Percentiles rank a stretch among this genome's conserved stretches.
These are phyloP conservation scores for Pseudolycoriella hygida DNA, from an alignment of 2,888 invertebrate genomes.

Conservation along the genomic window DNA sequence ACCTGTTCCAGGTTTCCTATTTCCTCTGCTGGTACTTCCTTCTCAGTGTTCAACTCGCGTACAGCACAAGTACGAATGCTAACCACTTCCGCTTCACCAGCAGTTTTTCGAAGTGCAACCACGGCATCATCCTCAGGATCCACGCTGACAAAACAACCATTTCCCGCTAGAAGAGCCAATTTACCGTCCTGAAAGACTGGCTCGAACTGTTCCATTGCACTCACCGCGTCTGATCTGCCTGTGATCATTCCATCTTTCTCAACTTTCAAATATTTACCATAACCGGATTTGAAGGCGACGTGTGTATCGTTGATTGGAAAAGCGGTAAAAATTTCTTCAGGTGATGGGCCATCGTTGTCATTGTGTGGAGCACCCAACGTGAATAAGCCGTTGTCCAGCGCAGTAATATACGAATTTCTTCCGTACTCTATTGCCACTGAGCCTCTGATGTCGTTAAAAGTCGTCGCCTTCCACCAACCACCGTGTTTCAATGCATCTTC, in stretches of 20 bases:
- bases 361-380: slow-evolving; percentile 74
- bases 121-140: slow-evolving; percentile 69
- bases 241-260: slow-evolving; percentile 70
- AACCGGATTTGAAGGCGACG: slow-evolving; percentile 92
- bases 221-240: slow-evolving; percentile 89
- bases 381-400: slow-evolving; percentile 88
- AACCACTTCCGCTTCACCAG: slow-evolving; percentile 56
- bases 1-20: slow-evolving; percentile 70
- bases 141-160: slow-evolving; percentile 74
- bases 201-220: slow-evolving; percentile 91
- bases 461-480: slow-evolving; percentile 70
- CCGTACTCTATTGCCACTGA: slow-evolving; percentile 81
- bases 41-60: slow-evolving; percentile 28
- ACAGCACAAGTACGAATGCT: slow-evolving; percentile 49
- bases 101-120: slow-evolving; percentile 53
- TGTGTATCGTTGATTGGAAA: slow-evolving; percentile 72
- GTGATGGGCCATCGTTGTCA: slow-evolving; percentile 67
- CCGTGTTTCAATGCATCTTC: slow-evolving; percentile 53
- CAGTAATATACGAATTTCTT: slow-evolving; percentile 62
- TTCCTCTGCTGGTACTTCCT: slow-evolving; percentile 68
- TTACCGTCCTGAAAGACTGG: slow-evolving; percentile 69
- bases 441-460: slow-evolving; percentile 60
- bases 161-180: slow-evolving; percentile 68
- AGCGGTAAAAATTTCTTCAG: slow-evolving; percentile 90
- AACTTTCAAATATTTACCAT: slow-evolving; percentile 87